These are phyloP conservation scores for Nymphalis polychloros DNA, from an alignment of 2,888 invertebrate genomes.

Conservation along the genomic window DNA sequence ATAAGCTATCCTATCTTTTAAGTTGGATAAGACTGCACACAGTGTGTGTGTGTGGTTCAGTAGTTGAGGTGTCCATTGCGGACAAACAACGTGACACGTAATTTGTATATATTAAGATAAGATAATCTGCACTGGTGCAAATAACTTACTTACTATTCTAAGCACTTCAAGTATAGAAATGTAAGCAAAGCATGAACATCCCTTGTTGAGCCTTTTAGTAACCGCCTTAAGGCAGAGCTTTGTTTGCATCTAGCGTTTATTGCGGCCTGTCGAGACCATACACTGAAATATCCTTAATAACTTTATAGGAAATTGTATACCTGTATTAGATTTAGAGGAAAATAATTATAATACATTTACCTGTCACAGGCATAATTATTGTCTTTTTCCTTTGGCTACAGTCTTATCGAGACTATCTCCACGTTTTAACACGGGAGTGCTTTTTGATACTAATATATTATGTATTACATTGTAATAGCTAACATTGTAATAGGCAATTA, in stretches of 20 bases:
- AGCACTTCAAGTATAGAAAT: not conserved
- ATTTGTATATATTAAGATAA: too few species aligned
- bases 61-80: too few species aligned
- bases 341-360: not conserved
- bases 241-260: slow-evolving; percentile 5
- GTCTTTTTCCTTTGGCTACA: not conserved
- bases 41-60: too few species aligned
- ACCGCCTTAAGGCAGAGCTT: not conserved
- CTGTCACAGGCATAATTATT: not conserved
- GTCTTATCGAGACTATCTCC: not conserved
- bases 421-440: too few species aligned
- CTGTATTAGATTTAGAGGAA: not conserved
- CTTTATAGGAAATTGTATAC: not conserved
- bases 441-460: too few species aligned
- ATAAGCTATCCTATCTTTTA: too few species aligned
- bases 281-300: slow-evolving; percentile 1
- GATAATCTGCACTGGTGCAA: too few species aligned
- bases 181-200: not conserved
- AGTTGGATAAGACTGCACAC: too few species aligned
- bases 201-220: not conserved
- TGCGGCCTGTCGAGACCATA: slow-evolving; percentile 9
- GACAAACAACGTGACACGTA: too few species aligned
- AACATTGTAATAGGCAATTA: too few species aligned
- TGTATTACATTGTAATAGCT: too few species aligned
- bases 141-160: too few species aligned